A percentile compares a stretch with the other conserved stretches of the same genome.
phyloP scores from a whole-genome alignment of 2,113 vertebrate species.

The Oryzias javanicus region DNA sequence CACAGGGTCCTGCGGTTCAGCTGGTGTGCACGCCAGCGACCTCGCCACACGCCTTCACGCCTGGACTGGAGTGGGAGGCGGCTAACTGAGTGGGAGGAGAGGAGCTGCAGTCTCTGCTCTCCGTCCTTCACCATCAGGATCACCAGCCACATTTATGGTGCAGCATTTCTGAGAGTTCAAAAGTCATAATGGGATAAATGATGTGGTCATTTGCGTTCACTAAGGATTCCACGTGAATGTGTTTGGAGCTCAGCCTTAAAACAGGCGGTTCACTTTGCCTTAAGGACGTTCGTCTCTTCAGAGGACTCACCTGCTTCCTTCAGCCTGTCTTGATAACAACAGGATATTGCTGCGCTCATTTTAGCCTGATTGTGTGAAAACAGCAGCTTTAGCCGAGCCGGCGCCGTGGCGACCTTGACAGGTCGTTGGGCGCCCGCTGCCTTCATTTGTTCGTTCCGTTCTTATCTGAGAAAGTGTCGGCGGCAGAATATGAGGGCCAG shows the following conservation, averaged over 20 bases:
- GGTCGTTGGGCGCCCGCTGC: background rate
- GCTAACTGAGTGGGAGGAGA: slow-evolving; percentile 6
- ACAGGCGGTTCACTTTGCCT: too few relatives aligned
- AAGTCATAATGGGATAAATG: too few relatives aligned
- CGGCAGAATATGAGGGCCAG: background rate
- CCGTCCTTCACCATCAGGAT: too few relatives aligned
- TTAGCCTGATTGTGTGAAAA: background rate
- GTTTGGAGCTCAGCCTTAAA: too few relatives aligned
- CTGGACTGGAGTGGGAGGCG: slow-evolving; percentile 25
- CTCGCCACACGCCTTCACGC: slow-evolving; percentile 29
- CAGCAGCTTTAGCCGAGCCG: background rate
- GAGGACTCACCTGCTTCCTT: slow-evolving; percentile 4
- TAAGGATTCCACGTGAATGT: too few relatives aligned
- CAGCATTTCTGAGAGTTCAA: too few relatives aligned
- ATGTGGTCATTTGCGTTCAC: too few relatives aligned
- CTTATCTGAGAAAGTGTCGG: slow-evolving; percentile 1
- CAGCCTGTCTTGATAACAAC: background rate
- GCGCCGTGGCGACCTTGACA: slow-evolving; percentile 5
- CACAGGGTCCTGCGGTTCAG: slow-evolving; percentile 8
- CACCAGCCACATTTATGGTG: too few relatives aligned
- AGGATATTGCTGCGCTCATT: background rate
- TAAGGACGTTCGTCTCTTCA: background rate
- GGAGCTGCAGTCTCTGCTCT: too few relatives aligned
- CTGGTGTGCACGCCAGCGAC: slow-evolving; percentile 21
- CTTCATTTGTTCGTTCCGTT: background rate